Conservation (phyloP, 2,113 vertebrate species). For the Nymphicus hollandicus region DNA sequence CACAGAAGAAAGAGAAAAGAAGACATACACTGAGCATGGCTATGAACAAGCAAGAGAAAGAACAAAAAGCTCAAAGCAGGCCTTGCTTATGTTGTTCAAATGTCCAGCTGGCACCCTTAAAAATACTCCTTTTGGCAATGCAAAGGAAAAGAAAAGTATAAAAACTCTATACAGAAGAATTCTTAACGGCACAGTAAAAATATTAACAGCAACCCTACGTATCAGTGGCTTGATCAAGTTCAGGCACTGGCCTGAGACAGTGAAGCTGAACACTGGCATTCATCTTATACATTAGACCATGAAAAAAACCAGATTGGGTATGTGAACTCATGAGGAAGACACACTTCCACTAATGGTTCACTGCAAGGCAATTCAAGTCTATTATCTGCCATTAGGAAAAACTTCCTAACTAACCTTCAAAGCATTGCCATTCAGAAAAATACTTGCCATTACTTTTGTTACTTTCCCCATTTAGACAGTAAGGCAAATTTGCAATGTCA, state of each 20-base stretch:
- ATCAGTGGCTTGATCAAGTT: not conserved
- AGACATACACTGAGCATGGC: not conserved
- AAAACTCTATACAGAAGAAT: not conserved
- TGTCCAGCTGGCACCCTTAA: rapidly evolving
- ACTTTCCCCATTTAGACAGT: not conserved
- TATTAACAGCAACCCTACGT: not conserved
- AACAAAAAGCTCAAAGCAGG: not conserved
- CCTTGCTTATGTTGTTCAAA: not conserved
- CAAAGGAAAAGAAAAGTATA: not conserved
- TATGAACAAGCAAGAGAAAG: not conserved
- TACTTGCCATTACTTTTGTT: not conserved
- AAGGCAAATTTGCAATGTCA: not conserved
- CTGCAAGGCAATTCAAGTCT: not conserved
- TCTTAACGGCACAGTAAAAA: not conserved
- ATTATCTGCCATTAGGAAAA: not conserved
- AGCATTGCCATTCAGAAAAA: not conserved
- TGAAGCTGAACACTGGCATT: not conserved
- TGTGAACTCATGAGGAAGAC: not conserved
- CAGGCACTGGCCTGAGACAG: not conserved
- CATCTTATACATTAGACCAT: not conserved
- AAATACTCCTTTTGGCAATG: not conserved
- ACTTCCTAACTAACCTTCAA: not conserved
- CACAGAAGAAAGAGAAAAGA: not conserved
- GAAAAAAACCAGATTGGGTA: not conserved
- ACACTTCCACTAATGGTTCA: not conserved